Evolutionary conservation across 92 coral and sea anemone genomes (phyloP), one percentile per base, ranked within the genome.

Genomic region (Epizoanthus scotinus): DNA sequence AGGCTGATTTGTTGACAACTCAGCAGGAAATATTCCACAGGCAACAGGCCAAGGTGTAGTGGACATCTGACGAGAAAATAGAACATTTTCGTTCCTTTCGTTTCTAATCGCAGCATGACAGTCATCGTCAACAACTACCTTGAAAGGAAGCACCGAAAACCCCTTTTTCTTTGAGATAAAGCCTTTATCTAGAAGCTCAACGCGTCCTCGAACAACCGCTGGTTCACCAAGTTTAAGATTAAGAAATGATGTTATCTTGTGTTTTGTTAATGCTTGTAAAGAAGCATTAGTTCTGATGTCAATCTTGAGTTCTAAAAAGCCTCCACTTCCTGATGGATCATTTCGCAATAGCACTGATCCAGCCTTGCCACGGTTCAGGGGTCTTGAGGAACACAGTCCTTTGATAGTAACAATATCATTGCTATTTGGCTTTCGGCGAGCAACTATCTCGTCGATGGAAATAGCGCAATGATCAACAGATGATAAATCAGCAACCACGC

Each of bases 41-140:
- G 78, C 84, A 47, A 49, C 61, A 21, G 86, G 82, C 89, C 87
- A 87, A 59, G 93, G 91, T 42, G 78, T 83, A 5, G 96, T 89
- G 3, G 96, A 91, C 13, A 86, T 31, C 63, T 91, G 96, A 3
- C 96, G 93, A 15, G 49, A 3, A 66, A 83, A 91, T 0, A 84
- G 68, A 19, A 25, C 19, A 14, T 61, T 65, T 34, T 70, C 63
- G 38, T 89, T 84, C 2, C 64, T 69, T 34, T 83, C 89, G 28
- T 77, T 31, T 63, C 92, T 83, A 38, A 78, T 80, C 10, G 88
- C 86, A 24, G 91, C 93, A 67, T 91, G 97, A 15, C 22, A 38
- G 62, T 91, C 86, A 7, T 85, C 64, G 70, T 91, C 91, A 7
- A 91, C 89, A n/a, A 91, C 87, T 6, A 91, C 25, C 57, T 87